Evolutionary conservation across 2,888 invertebrate species (phyloP).

Genomic region (Calephelis perditalis): DNA sequence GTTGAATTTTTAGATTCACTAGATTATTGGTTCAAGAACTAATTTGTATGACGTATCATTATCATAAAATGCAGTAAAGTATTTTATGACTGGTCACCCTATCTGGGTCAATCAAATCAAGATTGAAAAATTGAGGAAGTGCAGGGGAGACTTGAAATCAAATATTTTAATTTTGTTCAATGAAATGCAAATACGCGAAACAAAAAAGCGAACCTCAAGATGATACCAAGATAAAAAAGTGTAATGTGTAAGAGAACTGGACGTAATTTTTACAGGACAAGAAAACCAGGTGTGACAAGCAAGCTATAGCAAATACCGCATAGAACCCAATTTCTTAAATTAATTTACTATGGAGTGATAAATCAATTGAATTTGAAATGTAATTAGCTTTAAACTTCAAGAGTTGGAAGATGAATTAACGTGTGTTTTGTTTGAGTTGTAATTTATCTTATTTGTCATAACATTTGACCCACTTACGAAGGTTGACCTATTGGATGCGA

Average conservation of each 20-base stretch:
- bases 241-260: slow-evolving; percentile 47
- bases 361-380: neutral
- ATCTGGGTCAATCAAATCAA: slow-evolving; percentile 48
- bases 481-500: slow-evolving; percentile 71
- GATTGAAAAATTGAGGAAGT: slow-evolving; percentile 46
- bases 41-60: neutral
- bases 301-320: slow-evolving; percentile 59
- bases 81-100: slow-evolving; percentile 46
- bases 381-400: neutral
- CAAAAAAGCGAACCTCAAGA: slow-evolving; percentile 36
- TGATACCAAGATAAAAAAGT: slow-evolving; percentile 49
- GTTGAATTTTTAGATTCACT: no score
- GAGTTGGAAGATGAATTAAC: slow-evolving; percentile 2
- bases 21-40: no score
- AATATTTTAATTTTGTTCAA: slow-evolving; percentile 52
- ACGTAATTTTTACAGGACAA: slow-evolving; percentile 44
- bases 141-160: slow-evolving; percentile 49
- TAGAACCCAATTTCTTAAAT: slow-evolving; percentile 40
- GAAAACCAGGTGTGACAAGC: slow-evolving; percentile 45
- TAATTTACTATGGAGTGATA: slow-evolving; percentile 6
- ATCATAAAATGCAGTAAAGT: slow-evolving; percentile 15
- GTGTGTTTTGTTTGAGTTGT: slow-evolving; percentile 24
- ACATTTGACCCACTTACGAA: slow-evolving; percentile 72
- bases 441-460: slow-evolving; percentile 40
- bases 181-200: slow-evolving; percentile 49